Base-by-base conservation (phyloP, 2,888 invertebrate species). In the Ceraclea dissimilis region DNA sequence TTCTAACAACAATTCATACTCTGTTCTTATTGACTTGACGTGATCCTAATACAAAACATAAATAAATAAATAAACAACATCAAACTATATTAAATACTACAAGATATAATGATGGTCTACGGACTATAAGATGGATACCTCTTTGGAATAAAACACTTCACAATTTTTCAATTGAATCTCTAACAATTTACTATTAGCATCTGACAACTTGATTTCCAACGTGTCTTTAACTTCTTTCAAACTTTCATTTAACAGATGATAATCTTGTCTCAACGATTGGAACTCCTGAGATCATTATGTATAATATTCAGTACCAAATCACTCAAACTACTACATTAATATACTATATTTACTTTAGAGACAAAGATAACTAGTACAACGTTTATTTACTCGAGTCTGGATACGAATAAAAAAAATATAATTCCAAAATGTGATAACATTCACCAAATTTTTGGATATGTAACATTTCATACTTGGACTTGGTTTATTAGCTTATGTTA, bases 171-270 rank as follows among this genome's bases (percentile, higher is more conserved):
- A 13, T 39, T 39, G 39, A n/a, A 39, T 39, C 13, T 39, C 39
- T 39, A 39, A 16, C 39, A 39, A 39, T 39, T 39, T 39, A 16
- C 16, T 16, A 39, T 39, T 8, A 39, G 39, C 39, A 39, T 39
- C 39, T 13, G 39, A 39, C 39, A 39, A 13, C 39, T 39, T 13
- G 13, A 39, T 5, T 13, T 39, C 16, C 17, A 31, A n/a, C n/a
- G 26, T 26, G 22, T 49, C 11, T 26, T 49, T 22, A 26, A 26
- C 43, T n/a, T 51, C 11, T 51, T 33, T 43, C 43, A 39, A 34
- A 43, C 33, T 19, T 21, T 43, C 51, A 6, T 39, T 51, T 19
- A 39, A 39, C 16, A 43, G 4, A 39, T 51, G 39, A 13, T 39
- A 13, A 4, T 43, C 51, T 43, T 43, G 18, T 51, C 33, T 39